Evolutionary conservation across 2,113 vertebrate species (phyloP).

Genomic region (Eidolon helvum): DNA sequence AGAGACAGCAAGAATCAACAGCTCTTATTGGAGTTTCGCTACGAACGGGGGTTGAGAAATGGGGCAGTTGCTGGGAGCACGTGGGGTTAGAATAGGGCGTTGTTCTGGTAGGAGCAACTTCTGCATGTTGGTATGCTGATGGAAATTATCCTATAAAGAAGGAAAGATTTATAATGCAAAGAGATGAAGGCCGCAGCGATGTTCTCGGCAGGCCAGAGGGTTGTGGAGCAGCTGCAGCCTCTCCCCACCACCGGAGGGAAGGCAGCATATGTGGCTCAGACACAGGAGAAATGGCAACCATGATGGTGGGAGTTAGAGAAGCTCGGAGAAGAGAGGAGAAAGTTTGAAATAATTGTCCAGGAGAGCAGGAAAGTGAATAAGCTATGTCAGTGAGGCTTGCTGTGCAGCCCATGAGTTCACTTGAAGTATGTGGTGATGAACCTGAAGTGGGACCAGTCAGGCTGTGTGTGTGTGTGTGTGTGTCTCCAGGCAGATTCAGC

Average conservation of each 20-base stretch:
- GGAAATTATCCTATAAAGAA: background rate
- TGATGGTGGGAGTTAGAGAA: background rate
- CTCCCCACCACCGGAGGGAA: rapidly evolving
- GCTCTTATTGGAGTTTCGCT: background rate
- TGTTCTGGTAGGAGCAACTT: background rate
- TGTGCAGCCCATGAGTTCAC: background rate
- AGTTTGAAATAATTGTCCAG: background rate
- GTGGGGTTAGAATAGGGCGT: background rate
- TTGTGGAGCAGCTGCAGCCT: too few relatives aligned
- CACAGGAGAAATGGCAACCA: background rate
- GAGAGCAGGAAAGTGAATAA: background rate
- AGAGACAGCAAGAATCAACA: too few relatives aligned
- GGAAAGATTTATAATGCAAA: background rate
- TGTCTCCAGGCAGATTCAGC: background rate
- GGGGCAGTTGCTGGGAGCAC: background rate
- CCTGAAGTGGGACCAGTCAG: background rate
- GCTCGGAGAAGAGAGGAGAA: background rate
- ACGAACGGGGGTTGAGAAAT: background rate
- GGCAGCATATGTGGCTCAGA: background rate
- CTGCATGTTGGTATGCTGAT: background rate
- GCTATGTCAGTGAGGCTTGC: background rate
- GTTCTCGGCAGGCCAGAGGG: background rate
- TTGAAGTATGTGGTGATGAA: background rate
- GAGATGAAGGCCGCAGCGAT: too few relatives aligned
- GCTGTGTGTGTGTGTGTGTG: too few relatives aligned